Evolutionary conservation across 92 coral and sea anemone species (phyloP).

Genomic region (Muricea muricata): DNA sequence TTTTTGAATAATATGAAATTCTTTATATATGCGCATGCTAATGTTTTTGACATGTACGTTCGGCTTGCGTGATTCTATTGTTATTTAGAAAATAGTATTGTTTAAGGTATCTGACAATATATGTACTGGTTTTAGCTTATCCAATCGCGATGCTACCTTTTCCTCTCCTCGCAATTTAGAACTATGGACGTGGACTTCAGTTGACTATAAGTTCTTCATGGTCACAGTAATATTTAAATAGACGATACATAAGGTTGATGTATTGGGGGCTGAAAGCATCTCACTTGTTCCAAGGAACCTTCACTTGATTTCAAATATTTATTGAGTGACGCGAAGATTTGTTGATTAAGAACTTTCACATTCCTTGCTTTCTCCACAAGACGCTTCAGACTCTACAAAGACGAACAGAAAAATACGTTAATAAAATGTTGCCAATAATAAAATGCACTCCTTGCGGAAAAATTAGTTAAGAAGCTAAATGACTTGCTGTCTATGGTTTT

Average conservation of each 20-base stretch:
- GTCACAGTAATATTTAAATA: slow-evolving; percentile 50
- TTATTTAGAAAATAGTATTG: too few species aligned
- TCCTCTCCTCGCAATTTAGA: neutral
- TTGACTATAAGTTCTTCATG: neutral
- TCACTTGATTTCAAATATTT: slow-evolving; percentile 92
- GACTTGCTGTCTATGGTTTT: too few species aligned
- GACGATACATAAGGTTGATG: slow-evolving; percentile 92
- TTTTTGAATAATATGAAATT: neutral
- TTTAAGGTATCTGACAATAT: neutral
- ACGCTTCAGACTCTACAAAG: slow-evolving; percentile 85
- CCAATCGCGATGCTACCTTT: neutral
- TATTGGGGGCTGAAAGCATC: slow-evolving; percentile 98
- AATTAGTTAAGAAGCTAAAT: too few species aligned
- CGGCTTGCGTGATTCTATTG: neutral
- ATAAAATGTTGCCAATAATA: neutral
- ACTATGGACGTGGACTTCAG: neutral
- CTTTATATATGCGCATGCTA: neutral
- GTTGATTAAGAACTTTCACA: slow-evolving; percentile 83
- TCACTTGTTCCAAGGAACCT: slow-evolving; percentile 95
- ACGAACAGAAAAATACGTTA: neutral
- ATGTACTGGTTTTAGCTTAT: neutral
- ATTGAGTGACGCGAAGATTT: slow-evolving; percentile 90
- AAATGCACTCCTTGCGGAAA: neutral
- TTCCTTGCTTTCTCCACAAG: slow-evolving; percentile 90
- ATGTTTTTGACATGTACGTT: neutral